Conservation (phyloP, 2,888 invertebrate genomes). For the Macaria notata region DNA sequence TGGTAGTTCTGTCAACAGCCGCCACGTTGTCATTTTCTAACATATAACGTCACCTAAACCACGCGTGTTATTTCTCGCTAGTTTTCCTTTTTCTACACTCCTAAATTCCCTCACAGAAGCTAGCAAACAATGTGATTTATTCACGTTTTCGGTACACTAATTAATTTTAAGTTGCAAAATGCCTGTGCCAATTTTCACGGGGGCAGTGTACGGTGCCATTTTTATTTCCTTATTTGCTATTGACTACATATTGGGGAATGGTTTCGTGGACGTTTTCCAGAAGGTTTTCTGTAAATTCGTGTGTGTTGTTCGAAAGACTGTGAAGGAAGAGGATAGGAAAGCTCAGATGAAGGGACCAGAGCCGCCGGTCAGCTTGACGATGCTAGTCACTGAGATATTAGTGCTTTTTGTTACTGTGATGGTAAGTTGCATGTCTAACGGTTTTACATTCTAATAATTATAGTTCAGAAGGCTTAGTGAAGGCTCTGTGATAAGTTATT, state of each 20-base stretch:
- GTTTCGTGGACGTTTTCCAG: slow-evolving; percentile 51
- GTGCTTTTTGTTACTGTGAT: slow-evolving; percentile 49
- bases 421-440: slow-evolving; percentile 42
- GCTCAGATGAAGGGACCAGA: slow-evolving; percentile 30
- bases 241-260: slow-evolving; percentile 61
- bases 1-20: too few species aligned
- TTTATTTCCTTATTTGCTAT: slow-evolving; percentile 53
- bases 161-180: slow-evolving; percentile 34
- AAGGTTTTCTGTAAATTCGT: slow-evolving; percentile 47
- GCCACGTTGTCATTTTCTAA: too few species aligned
- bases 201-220: slow-evolving; percentile 41
- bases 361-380: slow-evolving; percentile 45
- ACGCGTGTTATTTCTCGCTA: too few species aligned
- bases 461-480: too few species aligned
- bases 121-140: too few species aligned
- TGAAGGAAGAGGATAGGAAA: slow-evolving; percentile 49
- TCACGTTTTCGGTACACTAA: too few species aligned
- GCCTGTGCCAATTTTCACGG: slow-evolving; percentile 40
- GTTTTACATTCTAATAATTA: too few species aligned
- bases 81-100: too few species aligned
- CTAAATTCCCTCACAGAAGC: too few species aligned
- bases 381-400: slow-evolving; percentile 53
- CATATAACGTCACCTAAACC: too few species aligned
- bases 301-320: slow-evolving; percentile 50
- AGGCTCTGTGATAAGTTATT: too few species aligned